phyloP scores from a whole-genome alignment of 2,888 invertebrate species.

The Caenorhabditis plicata region DNA sequence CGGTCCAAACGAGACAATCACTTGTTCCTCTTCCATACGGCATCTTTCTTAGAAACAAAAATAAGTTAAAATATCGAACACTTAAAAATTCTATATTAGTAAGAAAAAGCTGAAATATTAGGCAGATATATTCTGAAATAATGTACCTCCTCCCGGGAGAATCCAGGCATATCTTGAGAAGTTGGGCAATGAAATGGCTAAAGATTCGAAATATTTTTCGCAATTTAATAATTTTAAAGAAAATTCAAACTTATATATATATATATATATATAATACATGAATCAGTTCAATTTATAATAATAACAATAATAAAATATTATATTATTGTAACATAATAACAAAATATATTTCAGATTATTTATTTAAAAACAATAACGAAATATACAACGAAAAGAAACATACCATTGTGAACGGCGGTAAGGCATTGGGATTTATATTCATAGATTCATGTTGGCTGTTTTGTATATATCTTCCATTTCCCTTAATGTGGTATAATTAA shows the following conservation, averaged over 20 bases:
- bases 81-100: no score
- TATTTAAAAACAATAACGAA: constrained; percentile 1
- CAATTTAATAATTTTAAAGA: background rate
- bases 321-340: background rate
- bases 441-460: background rate
- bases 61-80: no score
- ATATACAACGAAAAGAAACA: background rate
- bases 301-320: background rate
- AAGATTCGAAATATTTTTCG: background rate
- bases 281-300: no score
- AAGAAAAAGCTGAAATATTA: background rate
- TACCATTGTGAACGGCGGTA: background rate
- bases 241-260: no score
- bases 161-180: constrained; percentile 15
- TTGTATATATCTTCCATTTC: constrained; percentile 3
- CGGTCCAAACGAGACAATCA: no score
- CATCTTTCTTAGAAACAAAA: no score
- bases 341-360: no score
- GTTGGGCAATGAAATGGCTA: constrained; percentile 12
- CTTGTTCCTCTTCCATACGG: no score
- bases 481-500: background rate
- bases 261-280: no score
- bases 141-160: constrained; percentile 19
- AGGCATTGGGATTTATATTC: background rate
- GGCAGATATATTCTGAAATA: background rate